A percentile compares a stretch with the other conserved stretches of the same genome.
These are phyloP conservation scores for Artibeus lituratus DNA, from an alignment of 2,797 vertebrate species.

Conservation along the genomic window DNA sequence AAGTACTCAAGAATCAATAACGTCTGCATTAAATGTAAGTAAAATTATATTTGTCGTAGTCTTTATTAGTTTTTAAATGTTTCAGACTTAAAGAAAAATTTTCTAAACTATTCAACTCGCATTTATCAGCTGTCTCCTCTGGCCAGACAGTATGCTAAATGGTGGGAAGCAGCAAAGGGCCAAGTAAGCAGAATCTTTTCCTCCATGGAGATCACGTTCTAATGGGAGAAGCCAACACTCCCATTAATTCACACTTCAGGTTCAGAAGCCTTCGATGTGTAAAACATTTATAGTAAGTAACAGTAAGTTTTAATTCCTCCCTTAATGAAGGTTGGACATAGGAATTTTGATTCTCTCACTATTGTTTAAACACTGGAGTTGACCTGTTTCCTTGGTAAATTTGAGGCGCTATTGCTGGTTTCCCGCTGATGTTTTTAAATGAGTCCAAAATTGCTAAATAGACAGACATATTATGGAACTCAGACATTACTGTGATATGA, in stretches of 20 bases:
- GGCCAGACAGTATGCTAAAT: not conserved
- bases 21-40: not conserved
- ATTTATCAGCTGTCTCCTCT: not conserved
- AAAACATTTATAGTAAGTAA: not conserved
- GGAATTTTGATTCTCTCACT: not conserved
- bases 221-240: not conserved
- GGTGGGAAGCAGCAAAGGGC: not conserved
- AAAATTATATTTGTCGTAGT: not conserved
- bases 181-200: not conserved
- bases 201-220: not conserved
- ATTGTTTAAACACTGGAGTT: not conserved
- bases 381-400: not conserved
- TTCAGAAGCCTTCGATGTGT: not conserved
- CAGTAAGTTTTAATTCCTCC: not conserved
- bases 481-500: not conserved
- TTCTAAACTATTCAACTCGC: not conserved
- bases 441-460: not conserved
- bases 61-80: not conserved
- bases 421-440: not conserved
- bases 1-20: not conserved
- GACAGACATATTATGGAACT: not conserved
- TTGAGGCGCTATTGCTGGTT: not conserved
- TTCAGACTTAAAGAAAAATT: not conserved
- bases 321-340: not conserved
- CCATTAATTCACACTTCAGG: not conserved